A percentile compares a stretch with the other conserved stretches of the same genome.
phyloP scores from a whole-genome alignment of 2,113 vertebrate species.

The Scytalopus superciliaris region DNA sequence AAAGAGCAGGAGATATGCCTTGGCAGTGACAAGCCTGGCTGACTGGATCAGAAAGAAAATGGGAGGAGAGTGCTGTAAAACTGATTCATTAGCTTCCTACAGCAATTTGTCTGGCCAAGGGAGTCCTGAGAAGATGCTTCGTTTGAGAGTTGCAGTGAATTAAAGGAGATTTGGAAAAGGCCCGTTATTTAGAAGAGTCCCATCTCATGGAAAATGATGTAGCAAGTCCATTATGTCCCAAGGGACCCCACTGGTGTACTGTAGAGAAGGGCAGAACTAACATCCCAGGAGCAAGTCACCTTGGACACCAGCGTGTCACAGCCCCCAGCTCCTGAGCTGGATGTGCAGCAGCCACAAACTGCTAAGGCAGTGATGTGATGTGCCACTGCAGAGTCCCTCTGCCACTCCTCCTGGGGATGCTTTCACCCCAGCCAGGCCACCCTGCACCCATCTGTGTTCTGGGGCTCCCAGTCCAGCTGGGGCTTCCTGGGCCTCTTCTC shows the following conservation, averaged over 20 bases:
- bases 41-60: neutral
- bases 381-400: accelerated
- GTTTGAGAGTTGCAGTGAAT: neutral
- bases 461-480: neutral
- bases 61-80: neutral
- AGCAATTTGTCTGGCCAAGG: neutral
- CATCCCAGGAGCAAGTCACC: accelerated
- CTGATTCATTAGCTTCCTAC: neutral
- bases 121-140: neutral
- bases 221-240: neutral
- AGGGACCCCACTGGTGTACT: neutral
- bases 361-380: neutral
- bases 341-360: neutral
- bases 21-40: neutral
- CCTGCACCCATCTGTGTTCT: accelerated
- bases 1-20: neutral
- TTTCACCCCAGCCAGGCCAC: neutral
- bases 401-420: accelerated
- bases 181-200: neutral
- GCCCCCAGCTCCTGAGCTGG: neutral
- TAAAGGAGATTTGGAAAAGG: neutral
- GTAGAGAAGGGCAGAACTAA: neutral
- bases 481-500: neutral
- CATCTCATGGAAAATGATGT: neutral
- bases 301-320: neutral